phyloP scores from a whole-genome alignment of 2,113 vertebrate species.

The Psilopsiagon aymara region DNA sequence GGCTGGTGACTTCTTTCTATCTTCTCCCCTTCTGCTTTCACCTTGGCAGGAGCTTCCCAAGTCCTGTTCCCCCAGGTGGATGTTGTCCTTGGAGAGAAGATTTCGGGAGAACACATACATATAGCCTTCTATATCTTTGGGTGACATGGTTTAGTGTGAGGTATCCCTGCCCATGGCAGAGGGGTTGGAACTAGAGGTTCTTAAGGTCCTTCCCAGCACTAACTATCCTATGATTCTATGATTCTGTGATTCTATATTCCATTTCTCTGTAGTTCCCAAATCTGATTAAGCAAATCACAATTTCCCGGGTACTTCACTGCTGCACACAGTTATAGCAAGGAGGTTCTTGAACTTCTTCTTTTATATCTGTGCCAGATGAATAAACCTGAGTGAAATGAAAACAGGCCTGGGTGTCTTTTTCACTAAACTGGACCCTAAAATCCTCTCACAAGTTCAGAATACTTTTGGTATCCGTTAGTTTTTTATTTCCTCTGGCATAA shows the following conservation, averaged over 20 bases:
- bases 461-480: not conserved
- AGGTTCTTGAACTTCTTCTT: not conserved
- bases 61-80: not conserved
- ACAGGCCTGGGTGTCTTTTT: not conserved
- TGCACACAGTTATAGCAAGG: not conserved
- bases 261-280: not conserved
- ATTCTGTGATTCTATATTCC: no score
- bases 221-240: no score
- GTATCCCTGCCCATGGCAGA: no score
- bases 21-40: not conserved
- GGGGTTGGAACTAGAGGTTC: no score
- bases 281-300: fast-evolving
- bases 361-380: not conserved
- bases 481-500: not conserved
- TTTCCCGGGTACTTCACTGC: not conserved
- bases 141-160: no score
- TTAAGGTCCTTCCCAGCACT: no score
- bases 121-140: no score
- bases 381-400: not conserved
- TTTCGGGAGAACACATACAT: not conserved
- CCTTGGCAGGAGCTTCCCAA: not conserved
- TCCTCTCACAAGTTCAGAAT: not conserved
- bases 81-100: not conserved
- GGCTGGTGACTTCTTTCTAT: not conserved
- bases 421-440: not conserved